A percentile compares a stretch with the other conserved stretches of the same genome.
phyloP scores from a whole-genome alignment of 1,140 invertebrate species.

The Apolygus lucorum region DNA sequence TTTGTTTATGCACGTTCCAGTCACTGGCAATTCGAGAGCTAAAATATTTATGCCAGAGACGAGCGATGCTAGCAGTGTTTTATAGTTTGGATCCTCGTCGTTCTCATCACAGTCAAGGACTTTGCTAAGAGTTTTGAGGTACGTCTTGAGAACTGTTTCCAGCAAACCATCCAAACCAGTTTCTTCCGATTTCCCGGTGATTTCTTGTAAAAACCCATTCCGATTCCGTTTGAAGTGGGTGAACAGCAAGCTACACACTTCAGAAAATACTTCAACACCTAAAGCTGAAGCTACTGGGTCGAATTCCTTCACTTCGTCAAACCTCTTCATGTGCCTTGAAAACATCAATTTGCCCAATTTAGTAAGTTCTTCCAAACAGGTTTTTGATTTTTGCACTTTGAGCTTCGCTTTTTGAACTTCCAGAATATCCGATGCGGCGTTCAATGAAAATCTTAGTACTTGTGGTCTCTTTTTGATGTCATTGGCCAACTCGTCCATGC shows the following conservation, averaged over 20 bases:
- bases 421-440: slow-evolving; percentile 4
- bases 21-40: slow-evolving; percentile 23
- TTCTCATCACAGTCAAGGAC: slow-evolving; percentile 27
- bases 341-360: slow-evolving; percentile 27
- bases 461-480: slow-evolving; percentile 5
- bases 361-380: slow-evolving; percentile 4
- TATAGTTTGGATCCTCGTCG: slow-evolving; percentile 26
- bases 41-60: slow-evolving; percentile 26
- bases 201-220: slow-evolving; percentile 27
- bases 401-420: slow-evolving; percentile 7
- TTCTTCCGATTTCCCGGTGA: background rate
- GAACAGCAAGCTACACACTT: slow-evolving; percentile 28
- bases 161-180: slow-evolving; percentile 20
- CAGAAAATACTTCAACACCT: slow-evolving; percentile 31
- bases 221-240: slow-evolving; percentile 27
- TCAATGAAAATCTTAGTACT: slow-evolving; percentile 21
- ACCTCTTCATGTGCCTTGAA: slow-evolving; percentile 23
- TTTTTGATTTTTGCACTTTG: slow-evolving; percentile 18
- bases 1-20: slow-evolving; percentile 20
- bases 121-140: slow-evolving; percentile 21
- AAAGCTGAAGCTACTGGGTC: slow-evolving; percentile 25
- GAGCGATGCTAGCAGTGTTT: slow-evolving; percentile 23
- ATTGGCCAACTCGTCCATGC: slow-evolving; percentile 5
- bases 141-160: slow-evolving; percentile 16
- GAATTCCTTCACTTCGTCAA: slow-evolving; percentile 28